These are phyloP conservation scores for Drosophila limbata DNA, from an alignment of 2,888 invertebrate genomes.

Conservation along the genomic window DNA sequence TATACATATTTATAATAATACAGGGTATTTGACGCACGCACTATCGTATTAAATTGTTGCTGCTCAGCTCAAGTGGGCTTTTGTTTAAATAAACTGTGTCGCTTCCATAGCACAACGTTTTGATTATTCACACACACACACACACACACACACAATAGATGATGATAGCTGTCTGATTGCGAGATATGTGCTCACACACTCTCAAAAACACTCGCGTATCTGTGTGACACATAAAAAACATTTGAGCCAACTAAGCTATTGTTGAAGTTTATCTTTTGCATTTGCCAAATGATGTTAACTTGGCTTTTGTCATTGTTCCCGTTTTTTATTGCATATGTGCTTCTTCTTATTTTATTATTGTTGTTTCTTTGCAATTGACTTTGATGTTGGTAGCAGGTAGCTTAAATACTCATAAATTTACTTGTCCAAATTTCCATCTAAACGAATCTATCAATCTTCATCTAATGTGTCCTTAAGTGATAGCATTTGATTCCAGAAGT, in stretches of 20 bases:
- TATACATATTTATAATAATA: neutral
- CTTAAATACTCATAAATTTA: conserved; percentile 64
- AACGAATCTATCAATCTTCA: conserved; percentile 39
- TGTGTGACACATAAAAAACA: conserved; percentile 66
- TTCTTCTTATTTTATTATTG: conserved; percentile 5
- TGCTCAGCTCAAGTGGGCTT: conserved; percentile 71
- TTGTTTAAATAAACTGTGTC: conserved; percentile 76
- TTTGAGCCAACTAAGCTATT: conserved; percentile 74
- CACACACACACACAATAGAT: conserved; percentile 34
- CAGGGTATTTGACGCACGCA: conserved; percentile 20
- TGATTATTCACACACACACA: conserved; percentile 63
- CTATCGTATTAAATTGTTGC: conserved; percentile 59
- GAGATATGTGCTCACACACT: conserved; percentile 30
- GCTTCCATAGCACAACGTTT: conserved; percentile 64
- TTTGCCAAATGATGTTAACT: conserved; percentile 69
- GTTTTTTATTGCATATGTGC: conserved; percentile 20
- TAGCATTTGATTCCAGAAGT: conserved; percentile 27
- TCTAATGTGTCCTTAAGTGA: conserved; percentile 41
- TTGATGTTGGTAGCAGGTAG: conserved; percentile 61
- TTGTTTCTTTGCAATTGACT: conserved; percentile 37
- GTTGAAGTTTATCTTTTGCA: conserved; percentile 76
- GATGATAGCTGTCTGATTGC: conserved; percentile 61
- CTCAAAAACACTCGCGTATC: conserved; percentile 15
- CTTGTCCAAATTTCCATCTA: conserved; percentile 31
- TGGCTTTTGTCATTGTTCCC: conserved; percentile 38